Percentiles rank a stretch among this genome's conserved stretches.
Conservation (phyloP, 2,888 invertebrate genomes). For the Brachyptera risi region DNA sequence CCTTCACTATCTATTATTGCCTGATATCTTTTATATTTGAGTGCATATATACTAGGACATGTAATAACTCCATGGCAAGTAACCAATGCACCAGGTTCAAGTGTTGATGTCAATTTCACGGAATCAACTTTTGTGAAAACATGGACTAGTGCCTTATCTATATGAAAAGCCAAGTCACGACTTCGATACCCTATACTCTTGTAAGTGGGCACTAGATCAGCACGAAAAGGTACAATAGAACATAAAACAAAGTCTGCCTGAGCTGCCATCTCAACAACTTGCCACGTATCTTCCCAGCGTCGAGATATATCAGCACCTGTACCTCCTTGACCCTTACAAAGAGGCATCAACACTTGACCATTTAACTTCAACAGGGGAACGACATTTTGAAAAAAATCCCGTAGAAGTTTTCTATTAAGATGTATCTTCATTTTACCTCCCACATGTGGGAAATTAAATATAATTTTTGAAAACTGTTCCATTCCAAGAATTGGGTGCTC, state of each 20-base stretch:
- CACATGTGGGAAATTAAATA: constrained; percentile 60
- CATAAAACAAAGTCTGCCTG: constrained; percentile 47
- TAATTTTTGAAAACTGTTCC: constrained; percentile 46
- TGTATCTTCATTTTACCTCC: constrained; percentile 59
- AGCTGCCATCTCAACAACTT: constrained; percentile 53
- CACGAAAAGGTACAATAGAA: constrained; percentile 43
- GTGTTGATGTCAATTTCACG: background rate
- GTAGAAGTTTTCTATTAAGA: constrained; percentile 51
- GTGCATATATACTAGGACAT: constrained; percentile 25
- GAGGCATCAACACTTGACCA: constrained; percentile 45
- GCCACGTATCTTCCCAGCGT: constrained; percentile 53
- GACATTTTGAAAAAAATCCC: constrained; percentile 48
- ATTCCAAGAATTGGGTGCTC: constrained; percentile 37
- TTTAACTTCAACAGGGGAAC: constrained; percentile 42
- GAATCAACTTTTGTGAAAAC: constrained; percentile 35
- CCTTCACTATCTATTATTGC: constrained; percentile 4
- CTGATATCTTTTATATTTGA: constrained; percentile 23
- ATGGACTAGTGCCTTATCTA: constrained; percentile 42
- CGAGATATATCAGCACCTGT: constrained; percentile 45
- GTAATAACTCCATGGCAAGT: constrained; percentile 22
- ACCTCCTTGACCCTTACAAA: constrained; percentile 55
- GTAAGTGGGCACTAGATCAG: constrained; percentile 43
- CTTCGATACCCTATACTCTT: constrained; percentile 48
- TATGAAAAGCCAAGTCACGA: constrained; percentile 43
- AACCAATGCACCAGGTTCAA: background rate